Evolutionary conservation across 2,888 invertebrate genomes (phyloP), one percentile per base, ranked within the genome.

Genomic region (Onthophagus sagittarius): DNA sequence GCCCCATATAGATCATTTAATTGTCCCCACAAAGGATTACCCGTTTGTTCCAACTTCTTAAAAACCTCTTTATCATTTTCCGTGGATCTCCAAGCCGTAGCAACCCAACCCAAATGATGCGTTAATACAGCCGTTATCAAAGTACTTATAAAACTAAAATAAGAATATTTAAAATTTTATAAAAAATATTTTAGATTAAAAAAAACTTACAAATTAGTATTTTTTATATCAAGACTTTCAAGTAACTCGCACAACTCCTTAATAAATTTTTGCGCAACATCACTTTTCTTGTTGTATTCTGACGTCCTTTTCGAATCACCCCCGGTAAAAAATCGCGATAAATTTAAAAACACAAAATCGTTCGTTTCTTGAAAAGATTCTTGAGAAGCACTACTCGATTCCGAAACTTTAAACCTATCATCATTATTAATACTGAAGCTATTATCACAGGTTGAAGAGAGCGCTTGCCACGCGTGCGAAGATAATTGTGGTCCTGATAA

Each of bases 11-110:
- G 86, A 83, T 97, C 96, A 39, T 92, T 90, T 76, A 97, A 88
- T 81, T 97, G 97, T 0, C 94, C 94, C 96, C 96, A 96, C 0
- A 96, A 85, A 0, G 95, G 95, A 86, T 96, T 97, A 84, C 95
- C 96, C 0, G 95, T 93, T 11, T 77, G 76, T 81, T 90, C 90
- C 75, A 88, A 88, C 78, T 88, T 89, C 2, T 89, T 88, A 75
- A 90, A 80, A 84, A 89, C 87, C 7, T 88, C 87, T 73, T 84
- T 82, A 76, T 86, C 84, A 74, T 83, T 81, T 32, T 78, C 73
- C 0, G 69, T 69, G 5, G 72, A 14, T 6, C 72, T 71, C 39
- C 72, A 39, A 3, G 71, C 65, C 0, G 95, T 94, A 33, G 93
- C 90, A 73, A 96, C 95, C 97, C 97, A 97, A 14, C 96, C 96